Percentiles rank a stretch among this genome's conserved stretches.
Evolutionary conservation across 2,113 vertebrate genomes (phyloP).

Genomic region (Cochlearius cochlearius): DNA sequence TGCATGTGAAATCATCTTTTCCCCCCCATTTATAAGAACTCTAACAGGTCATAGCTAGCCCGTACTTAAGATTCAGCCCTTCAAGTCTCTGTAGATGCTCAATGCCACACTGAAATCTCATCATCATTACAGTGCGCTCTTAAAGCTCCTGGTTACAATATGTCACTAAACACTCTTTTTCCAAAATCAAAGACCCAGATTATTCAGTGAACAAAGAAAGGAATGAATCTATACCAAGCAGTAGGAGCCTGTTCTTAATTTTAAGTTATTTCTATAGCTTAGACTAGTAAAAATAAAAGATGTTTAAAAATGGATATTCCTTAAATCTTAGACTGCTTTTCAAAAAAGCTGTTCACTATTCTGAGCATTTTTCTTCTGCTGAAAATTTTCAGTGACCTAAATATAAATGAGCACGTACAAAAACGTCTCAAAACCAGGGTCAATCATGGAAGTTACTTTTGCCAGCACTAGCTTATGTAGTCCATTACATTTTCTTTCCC

Average conservation of each 20-base stretch:
- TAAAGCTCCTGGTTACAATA: not conserved
- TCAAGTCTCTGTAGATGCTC: not conserved
- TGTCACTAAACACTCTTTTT: not conserved
- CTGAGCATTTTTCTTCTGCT: not conserved
- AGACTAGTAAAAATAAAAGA: not conserved
- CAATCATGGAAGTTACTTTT: not conserved
- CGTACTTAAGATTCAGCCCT: not conserved
- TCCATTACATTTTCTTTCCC: not conserved
- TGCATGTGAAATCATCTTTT: not conserved
- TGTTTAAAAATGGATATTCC: not conserved
- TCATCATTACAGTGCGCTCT: not conserved
- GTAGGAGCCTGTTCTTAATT: not conserved
- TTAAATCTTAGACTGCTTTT: not conserved
- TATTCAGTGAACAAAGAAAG: not conserved
- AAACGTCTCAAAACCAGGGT: not conserved
- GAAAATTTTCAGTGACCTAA: not conserved
- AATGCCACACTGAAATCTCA: not conserved
- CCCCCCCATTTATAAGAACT: not conserved
- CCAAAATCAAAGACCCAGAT: not conserved
- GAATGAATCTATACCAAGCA: not conserved
- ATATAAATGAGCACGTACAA: not conserved
- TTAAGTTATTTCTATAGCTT: not conserved
- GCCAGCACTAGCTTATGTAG: not conserved
- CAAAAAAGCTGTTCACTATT: not conserved
- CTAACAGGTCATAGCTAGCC: not conserved